Conservation (phyloP, 2,888 invertebrate genomes). For the Plemyria rubiginata region DNA sequence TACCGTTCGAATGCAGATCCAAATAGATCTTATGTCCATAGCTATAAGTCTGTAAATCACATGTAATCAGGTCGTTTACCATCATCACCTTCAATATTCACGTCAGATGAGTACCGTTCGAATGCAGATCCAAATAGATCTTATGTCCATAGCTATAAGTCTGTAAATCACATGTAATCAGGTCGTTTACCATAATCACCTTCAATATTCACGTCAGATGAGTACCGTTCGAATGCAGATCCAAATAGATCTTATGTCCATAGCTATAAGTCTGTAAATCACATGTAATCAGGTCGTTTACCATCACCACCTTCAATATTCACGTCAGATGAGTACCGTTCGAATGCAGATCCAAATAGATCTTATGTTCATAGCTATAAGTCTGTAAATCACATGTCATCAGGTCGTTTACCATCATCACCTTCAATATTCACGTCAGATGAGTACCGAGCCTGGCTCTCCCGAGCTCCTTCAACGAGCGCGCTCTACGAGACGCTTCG, state of each 20-base stretch:
- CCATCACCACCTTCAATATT: no score
- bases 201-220: no score
- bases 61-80: conserved; percentile 71
- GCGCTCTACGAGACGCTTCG: conserved; percentile 96
- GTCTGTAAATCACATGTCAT: conserved; percentile 34
- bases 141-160: no score
- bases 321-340: not conserved
- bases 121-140: no score
- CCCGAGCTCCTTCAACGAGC: conserved; percentile 95
- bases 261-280: no score
- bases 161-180: no score
- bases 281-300: no score
- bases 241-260: no score
- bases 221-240: no score
- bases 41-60: conserved; percentile 24
- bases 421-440: conserved; percentile 93
- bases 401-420: conserved; percentile 78
- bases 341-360: conserved; percentile 19
- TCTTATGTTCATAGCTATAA: conserved; percentile 33
- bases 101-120: conserved; percentile 97
- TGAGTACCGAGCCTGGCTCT: conserved; percentile 97
- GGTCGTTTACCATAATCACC: no score
- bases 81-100: conserved; percentile 88
- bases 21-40: conserved; percentile 34
- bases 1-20: conserved; percentile 84